Conservation (phyloP, 2,888 invertebrate species). For the Willowsia nigromaculata region DNA sequence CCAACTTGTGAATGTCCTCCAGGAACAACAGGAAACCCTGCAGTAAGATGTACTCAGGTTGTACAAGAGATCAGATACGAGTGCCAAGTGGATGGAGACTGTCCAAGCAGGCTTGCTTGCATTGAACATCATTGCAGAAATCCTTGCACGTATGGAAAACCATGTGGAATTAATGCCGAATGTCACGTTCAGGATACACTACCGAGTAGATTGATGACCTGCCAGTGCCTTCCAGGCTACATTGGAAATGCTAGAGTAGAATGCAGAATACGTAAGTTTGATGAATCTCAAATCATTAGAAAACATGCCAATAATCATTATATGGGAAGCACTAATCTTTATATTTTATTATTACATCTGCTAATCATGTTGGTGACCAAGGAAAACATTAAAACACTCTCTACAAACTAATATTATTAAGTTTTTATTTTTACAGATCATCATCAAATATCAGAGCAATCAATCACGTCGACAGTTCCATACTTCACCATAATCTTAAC, state of each 20-base stretch:
- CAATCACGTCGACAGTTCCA: slow-evolving; percentile 12
- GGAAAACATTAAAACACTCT: background rate
- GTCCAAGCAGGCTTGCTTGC: slow-evolving; percentile 88
- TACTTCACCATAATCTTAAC: slow-evolving; percentile 31
- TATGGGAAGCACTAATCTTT: too few species aligned
- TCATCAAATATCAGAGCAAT: background rate
- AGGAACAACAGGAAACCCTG: slow-evolving; percentile 90
- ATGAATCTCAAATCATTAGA: too few species aligned
- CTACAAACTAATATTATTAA: background rate
- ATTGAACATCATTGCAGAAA: slow-evolving; percentile 89
- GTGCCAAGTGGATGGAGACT: slow-evolving; percentile 82
- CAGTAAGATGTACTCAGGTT: slow-evolving; percentile 85
- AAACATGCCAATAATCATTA: too few species aligned
- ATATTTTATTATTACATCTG: too few species aligned
- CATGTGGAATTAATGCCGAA: slow-evolving; percentile 84
- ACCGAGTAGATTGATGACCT: slow-evolving; percentile 92
- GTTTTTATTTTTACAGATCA: slow-evolving; percentile 14
- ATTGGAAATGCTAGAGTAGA: slow-evolving; percentile 92
- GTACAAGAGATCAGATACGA: slow-evolving; percentile 70
- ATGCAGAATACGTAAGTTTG: slow-evolving; percentile 88
- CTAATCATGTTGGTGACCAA: too few species aligned
- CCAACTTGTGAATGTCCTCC: slow-evolving; percentile 90
- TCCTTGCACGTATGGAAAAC: slow-evolving; percentile 84
- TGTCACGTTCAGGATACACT: slow-evolving; percentile 92
- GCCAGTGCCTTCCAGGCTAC: slow-evolving; percentile 90